Conservation (phyloP, 2,113 vertebrate genomes). For the Corythoichthys intestinalis region DNA sequence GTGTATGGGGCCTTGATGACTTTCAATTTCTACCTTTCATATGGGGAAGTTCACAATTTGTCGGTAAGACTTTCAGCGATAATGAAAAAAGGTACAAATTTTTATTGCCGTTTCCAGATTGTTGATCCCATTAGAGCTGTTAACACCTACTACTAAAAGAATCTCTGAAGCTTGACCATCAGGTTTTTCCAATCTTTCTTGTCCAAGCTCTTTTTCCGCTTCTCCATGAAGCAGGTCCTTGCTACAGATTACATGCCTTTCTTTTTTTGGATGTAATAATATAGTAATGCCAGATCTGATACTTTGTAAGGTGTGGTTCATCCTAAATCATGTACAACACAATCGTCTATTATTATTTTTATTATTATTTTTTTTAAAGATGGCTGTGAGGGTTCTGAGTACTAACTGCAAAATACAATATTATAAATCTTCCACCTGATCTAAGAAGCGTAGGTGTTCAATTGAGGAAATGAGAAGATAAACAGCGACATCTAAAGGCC, state of each 20-base stretch:
- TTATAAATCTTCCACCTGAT: background rate
- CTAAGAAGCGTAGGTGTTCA: background rate
- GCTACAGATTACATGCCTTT: no score
- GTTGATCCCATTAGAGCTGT: background rate
- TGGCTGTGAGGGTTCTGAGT: background rate
- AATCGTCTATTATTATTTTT: no score
- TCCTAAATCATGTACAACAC: no score
- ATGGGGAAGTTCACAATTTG: slow-evolving; percentile 93
- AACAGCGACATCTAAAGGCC: slow-evolving; percentile 24
- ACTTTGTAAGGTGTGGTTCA: no score
- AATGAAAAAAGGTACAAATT: background rate
- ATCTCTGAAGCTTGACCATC: background rate
- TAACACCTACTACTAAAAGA: background rate
- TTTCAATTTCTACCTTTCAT: slow-evolving; percentile 98
- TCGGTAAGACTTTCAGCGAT: slow-evolving; percentile 54
- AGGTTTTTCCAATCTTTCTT: background rate
- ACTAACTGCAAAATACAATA: background rate
- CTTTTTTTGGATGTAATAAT: no score
- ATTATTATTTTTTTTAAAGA: no score
- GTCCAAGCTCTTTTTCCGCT: background rate
- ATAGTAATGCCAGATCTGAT: no score
- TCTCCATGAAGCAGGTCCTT: background rate
- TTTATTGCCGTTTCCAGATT: background rate
- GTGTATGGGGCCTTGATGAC: slow-evolving; percentile 96
- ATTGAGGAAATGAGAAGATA: background rate